These are phyloP conservation scores for Agrotis clavis DNA, from an alignment of 2,888 invertebrate species.

Conservation along the genomic window DNA sequence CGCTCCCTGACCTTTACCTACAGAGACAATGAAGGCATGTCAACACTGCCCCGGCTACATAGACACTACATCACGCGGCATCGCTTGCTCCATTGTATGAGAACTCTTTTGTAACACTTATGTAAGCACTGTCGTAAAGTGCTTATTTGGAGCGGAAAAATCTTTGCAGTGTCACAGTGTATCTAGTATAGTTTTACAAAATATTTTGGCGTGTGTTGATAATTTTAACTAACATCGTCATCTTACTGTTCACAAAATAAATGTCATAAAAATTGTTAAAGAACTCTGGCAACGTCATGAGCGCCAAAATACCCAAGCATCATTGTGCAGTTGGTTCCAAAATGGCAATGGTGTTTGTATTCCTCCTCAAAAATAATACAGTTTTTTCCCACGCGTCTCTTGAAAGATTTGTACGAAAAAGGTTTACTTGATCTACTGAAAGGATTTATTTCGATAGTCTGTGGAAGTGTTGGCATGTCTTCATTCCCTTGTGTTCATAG, in stretches of 20 bases:
- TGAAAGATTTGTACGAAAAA: background rate
- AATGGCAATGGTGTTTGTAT: too few species aligned
- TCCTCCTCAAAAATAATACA: too few species aligned
- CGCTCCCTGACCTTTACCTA: constrained; percentile 53
- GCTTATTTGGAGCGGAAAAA: constrained; percentile 54
- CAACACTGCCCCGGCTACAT: constrained; percentile 37
- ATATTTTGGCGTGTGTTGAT: too few species aligned
- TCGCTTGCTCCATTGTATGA: constrained; percentile 39
- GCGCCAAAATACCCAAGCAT: too few species aligned
- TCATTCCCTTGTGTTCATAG: background rate
- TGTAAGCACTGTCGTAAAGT: constrained; percentile 32
- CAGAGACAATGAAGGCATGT: constrained; percentile 52
- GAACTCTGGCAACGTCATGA: too few species aligned
- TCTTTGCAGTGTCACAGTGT: background rate
- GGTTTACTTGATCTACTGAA: background rate
- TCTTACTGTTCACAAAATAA: too few species aligned
- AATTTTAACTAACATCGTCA: too few species aligned
- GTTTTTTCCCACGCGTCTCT: too few species aligned
- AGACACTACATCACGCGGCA: constrained; percentile 5
- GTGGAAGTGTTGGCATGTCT: background rate
- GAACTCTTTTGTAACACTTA: constrained; percentile 46
- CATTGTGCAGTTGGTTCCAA: too few species aligned
- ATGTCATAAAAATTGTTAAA: too few species aligned
- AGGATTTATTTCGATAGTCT: background rate
- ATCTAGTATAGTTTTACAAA: background rate